A percentile compares a stretch with the other conserved stretches of the same genome.
Evolutionary conservation across 2,888 invertebrate species (phyloP).

Genomic region (Andrena dorsata): DNA sequence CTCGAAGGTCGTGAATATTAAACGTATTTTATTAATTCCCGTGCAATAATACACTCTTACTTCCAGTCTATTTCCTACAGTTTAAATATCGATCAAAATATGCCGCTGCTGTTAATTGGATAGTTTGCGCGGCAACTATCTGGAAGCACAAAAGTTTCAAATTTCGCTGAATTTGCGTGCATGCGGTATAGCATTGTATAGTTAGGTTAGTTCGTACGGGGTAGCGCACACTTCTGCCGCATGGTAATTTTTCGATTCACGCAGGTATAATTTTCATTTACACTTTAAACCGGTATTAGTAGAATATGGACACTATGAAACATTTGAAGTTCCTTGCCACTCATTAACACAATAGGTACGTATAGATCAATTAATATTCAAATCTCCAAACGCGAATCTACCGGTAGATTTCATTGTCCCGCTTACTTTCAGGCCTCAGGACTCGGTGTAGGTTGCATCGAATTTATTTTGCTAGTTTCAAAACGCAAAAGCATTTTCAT

Average conservation of each 20-base stretch:
- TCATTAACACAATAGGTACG: not conserved
- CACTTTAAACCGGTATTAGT: not conserved
- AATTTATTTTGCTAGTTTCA: not conserved
- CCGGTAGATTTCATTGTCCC: not conserved
- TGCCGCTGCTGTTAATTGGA: constrained; percentile 13
- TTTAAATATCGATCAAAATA: constrained; percentile 34
- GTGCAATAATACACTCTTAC: not conserved
- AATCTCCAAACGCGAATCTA: no score
- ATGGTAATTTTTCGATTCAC: not conserved
- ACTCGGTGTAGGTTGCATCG: not conserved
- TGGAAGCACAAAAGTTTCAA: constrained; percentile 5
- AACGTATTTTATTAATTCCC: not conserved
- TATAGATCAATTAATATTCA: not conserved
- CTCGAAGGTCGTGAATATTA: not conserved
- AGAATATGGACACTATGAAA: not conserved
- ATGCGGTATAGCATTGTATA: not conserved
- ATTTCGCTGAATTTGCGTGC: constrained; percentile 1
- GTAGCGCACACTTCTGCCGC: not conserved
- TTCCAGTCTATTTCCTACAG: not conserved
- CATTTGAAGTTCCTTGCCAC: not conserved
- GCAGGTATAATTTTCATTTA: not conserved
- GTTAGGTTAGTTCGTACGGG: constrained; percentile 29
- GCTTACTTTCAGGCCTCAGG: not conserved
- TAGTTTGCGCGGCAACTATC: constrained; percentile 40
- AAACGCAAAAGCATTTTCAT: not conserved